Conservation (phyloP, 35 echinoderm and acorn worm genomes). For the Eucidaris tribuloides region DNA sequence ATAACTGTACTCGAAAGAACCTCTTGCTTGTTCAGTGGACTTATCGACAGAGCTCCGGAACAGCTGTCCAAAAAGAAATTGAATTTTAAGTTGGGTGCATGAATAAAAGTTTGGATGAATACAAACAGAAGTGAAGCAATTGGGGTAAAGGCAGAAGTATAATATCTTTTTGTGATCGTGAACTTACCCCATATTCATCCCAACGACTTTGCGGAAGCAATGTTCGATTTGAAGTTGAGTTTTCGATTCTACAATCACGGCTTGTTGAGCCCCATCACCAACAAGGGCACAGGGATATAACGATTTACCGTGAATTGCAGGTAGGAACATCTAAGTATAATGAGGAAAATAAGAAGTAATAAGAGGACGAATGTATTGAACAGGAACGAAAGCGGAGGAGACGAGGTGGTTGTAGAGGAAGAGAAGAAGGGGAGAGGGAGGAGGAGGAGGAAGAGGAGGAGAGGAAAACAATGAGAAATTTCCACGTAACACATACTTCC, state of each 20-base stretch:
- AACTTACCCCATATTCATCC: constrained; percentile 73
- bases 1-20: constrained; percentile 24
- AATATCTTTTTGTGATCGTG: background rate
- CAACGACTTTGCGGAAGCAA: constrained; percentile 46
- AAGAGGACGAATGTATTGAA: too few species aligned
- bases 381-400: too few species aligned
- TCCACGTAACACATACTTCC: too few species aligned
- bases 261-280: constrained; percentile 53
- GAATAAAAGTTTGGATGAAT: background rate
- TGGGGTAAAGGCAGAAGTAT: background rate
- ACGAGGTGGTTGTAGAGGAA: too few species aligned
- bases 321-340: constrained; percentile 75
- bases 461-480: too few species aligned
- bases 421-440: too few species aligned
- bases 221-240: constrained; percentile 68
- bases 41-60: constrained; percentile 27
- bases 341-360: background rate
- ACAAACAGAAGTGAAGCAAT: background rate
- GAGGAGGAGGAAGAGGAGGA: too few species aligned
- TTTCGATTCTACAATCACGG: constrained; percentile 46
- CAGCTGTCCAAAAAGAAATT: constrained; percentile 25
- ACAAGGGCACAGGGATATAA: constrained; percentile 58
- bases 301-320: constrained; percentile 52
- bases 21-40: constrained; percentile 26
- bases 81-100: background rate